A percentile compares a stretch with the other conserved stretches of the same genome.
Conservation (phyloP, 2,888 invertebrate genomes). For the Drosophila acutilabella region DNA sequence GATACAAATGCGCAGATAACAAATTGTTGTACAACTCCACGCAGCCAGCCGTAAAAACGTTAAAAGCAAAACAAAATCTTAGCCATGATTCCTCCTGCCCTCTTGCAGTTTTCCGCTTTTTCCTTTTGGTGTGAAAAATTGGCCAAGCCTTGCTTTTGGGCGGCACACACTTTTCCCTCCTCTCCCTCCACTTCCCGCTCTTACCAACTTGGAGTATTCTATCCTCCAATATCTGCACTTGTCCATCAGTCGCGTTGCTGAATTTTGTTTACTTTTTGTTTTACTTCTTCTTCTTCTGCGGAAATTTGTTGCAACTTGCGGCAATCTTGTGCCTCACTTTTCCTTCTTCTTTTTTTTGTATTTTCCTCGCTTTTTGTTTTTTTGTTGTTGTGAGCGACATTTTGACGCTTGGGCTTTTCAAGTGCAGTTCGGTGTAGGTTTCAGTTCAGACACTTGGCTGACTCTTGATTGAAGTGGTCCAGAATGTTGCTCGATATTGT, state of each 20-base stretch:
- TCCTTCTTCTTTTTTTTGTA: background rate
- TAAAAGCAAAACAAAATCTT: conserved; percentile 35
- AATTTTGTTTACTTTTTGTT: conserved; percentile 27
- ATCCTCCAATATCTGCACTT: conserved; percentile 58
- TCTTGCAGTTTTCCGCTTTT: conserved; percentile 40
- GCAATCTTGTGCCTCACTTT: conserved; percentile 41
- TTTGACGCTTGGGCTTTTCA: conserved; percentile 65
- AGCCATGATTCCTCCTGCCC: conserved; percentile 11
- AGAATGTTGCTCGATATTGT: conserved; percentile 26
- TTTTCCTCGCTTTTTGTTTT: background rate
- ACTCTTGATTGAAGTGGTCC: conserved; percentile 40
- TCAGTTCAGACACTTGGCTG: conserved; percentile 30
- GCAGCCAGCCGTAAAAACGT: conserved; percentile 41
- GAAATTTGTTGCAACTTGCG: conserved; percentile 38
- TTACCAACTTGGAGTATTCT: conserved; percentile 20
- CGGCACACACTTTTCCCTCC: conserved; percentile 1
- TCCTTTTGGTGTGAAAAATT: conserved; percentile 63
- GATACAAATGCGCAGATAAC: conserved; percentile 77
- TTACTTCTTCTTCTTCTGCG: conserved; percentile 15
- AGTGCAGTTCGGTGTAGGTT: conserved; percentile 65
- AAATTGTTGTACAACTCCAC: conserved; percentile 71
- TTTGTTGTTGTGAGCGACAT: conserved; percentile 56
- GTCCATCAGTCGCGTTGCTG: conserved; percentile 58
- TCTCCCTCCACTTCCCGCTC: background rate
- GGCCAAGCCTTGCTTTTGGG: conserved; percentile 55